Conservation (phyloP, 2,113 vertebrate species). For the Coptodon bakossiorum region DNA sequence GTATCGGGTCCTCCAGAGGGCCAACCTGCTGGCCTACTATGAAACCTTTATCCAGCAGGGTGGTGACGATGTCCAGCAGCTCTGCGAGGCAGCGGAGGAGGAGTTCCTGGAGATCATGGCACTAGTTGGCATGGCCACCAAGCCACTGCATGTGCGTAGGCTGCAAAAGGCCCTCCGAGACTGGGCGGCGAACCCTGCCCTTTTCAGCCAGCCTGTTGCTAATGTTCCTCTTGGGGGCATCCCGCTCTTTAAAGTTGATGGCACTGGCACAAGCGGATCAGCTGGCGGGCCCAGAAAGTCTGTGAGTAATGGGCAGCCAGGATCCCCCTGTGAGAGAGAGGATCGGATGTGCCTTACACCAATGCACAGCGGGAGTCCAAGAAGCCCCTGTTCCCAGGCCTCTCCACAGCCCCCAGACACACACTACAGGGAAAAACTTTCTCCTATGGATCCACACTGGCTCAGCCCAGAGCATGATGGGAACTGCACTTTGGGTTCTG, state of each 20-base stretch:
- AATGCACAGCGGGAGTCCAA: conserved; percentile 77
- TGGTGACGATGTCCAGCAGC: conserved; percentile 94
- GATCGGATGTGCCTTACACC: conserved; percentile 77
- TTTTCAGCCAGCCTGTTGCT: conserved; percentile 89
- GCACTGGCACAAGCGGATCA: conserved; percentile 63
- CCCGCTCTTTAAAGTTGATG: conserved; percentile 87
- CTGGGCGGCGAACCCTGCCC: conserved; percentile 90
- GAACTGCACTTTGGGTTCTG: conserved; percentile 58
- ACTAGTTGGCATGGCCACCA: conserved; percentile 97
- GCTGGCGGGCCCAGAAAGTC: conserved; percentile 70
- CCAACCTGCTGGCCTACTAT: conserved; percentile 95
- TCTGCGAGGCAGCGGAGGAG: conserved; percentile 94
- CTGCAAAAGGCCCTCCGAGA: conserved; percentile 94
- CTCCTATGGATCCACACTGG: conserved; percentile 84
- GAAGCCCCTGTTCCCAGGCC: conserved; percentile 85
- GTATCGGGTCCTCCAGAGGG: conserved; percentile 90
- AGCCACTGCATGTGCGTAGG: conserved; percentile 93
- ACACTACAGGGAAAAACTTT: conserved; percentile 75
- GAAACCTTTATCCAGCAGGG: conserved; percentile 99
- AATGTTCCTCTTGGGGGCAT: conserved; percentile 82
- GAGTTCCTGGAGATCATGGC: conserved; percentile 99
- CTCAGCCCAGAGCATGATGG: conserved; percentile 83
- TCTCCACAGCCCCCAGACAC: conserved; percentile 72
- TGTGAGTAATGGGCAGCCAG: conserved; percentile 81
- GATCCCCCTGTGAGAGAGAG: conserved; percentile 76